Conservation (phyloP, 2,113 vertebrate genomes). For the Micronycteris hirsuta region DNA sequence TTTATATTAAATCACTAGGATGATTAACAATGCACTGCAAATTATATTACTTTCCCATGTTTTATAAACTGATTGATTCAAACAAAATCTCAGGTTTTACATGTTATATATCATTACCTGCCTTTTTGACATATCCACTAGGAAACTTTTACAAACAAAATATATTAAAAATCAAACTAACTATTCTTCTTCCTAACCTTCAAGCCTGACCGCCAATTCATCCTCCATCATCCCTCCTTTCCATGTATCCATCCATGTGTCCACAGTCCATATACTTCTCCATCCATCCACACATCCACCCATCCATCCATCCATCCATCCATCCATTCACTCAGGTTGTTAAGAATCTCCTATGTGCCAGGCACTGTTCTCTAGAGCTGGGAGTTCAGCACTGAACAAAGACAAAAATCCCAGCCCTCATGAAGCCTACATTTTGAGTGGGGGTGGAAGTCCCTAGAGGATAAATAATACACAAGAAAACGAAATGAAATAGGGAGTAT, state of each 20-base stretch:
- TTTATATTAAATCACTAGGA: background rate
- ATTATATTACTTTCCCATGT: background rate
- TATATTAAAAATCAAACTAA: background rate
- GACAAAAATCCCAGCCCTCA: background rate
- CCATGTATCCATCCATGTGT: background rate
- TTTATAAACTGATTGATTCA: background rate
- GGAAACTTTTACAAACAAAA: background rate
- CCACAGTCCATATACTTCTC: background rate
- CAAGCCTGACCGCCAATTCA: background rate
- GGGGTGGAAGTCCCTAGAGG: background rate
- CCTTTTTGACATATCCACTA: background rate
- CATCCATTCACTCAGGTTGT: background rate
- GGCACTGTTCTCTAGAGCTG: background rate
- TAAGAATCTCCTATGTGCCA: background rate
- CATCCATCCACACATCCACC: background rate
- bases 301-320: background rate
- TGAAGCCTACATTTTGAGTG: background rate
- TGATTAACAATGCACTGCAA: background rate
- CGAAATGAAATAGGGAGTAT: background rate
- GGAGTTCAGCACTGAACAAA: background rate
- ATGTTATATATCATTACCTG: background rate
- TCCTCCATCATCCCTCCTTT: no score
- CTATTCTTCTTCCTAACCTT: background rate
- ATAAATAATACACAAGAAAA: background rate
- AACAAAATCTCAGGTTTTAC: constrained; percentile 32